These are phyloP conservation scores for Grammomys surdaster DNA, from an alignment of 2,113 vertebrate genomes.

Conservation along the genomic window DNA sequence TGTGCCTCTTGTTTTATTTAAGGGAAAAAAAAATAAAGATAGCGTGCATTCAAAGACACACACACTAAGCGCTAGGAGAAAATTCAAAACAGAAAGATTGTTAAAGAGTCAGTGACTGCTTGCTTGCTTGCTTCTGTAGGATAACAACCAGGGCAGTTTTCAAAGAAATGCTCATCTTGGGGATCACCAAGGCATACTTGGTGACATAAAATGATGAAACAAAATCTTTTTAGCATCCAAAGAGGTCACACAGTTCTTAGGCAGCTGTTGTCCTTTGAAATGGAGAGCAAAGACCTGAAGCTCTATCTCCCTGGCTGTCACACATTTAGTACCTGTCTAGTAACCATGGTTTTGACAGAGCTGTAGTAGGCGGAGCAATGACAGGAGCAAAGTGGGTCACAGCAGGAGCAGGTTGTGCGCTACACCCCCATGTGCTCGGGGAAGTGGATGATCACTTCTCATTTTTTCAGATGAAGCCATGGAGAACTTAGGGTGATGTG, in stretches of 20 bases:
- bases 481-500: background rate
- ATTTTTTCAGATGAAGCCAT: background rate
- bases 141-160: background rate
- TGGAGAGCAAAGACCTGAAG: background rate
- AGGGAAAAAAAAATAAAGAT: constrained; percentile 51
- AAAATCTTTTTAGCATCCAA: background rate
- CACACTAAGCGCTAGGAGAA: background rate
- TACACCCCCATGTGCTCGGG: background rate
- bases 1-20: constrained; percentile 26
- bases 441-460: background rate
- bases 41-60: background rate
- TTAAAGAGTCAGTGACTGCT: too few relatives aligned
- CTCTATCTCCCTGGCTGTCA: background rate
- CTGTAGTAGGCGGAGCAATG: background rate
- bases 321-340: background rate
- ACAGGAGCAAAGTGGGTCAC: too few relatives aligned
- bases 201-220: background rate
- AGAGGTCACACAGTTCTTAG: background rate
- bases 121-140: background rate
- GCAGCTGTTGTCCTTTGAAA: background rate
- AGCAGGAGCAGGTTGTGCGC: background rate
- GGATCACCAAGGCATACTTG: background rate
- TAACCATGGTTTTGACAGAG: background rate
- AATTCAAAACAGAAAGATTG: background rate
- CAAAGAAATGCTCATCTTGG: background rate